These are phyloP conservation scores for Podarcis raffonei DNA, from an alignment of 2,113 vertebrate genomes.

Conservation along the genomic window DNA sequence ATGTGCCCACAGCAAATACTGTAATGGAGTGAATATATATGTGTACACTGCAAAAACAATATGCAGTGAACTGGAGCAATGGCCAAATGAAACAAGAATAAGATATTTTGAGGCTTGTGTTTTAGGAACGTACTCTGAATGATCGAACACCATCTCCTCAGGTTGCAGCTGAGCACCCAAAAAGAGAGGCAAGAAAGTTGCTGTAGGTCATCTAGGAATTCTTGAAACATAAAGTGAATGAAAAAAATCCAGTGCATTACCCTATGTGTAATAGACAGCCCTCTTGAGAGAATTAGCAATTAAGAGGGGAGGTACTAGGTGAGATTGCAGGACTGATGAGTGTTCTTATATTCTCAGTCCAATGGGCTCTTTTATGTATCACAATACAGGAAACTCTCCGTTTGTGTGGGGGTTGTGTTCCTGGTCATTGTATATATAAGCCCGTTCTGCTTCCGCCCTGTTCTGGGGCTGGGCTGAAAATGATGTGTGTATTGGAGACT, in stretches of 20 bases:
- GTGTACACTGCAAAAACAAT: background rate
- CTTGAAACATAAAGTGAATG: background rate
- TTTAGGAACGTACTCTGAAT: background rate
- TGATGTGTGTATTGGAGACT: no score
- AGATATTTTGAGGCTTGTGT: background rate
- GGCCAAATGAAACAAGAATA: background rate
- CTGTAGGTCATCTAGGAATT: background rate
- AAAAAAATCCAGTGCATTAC: background rate
- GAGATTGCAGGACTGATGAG: no score
- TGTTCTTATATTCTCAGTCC: background rate
- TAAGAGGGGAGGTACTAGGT: background rate
- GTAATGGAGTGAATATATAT: background rate
- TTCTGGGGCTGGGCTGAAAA: no score
- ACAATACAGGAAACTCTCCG: no score
- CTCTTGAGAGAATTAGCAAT: background rate
- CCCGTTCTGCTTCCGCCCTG: no score
- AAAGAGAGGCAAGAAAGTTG: background rate
- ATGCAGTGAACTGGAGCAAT: background rate
- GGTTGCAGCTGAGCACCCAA: background rate
- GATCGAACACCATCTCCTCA: background rate
- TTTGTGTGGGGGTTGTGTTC: no score
- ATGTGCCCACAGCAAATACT: background rate
- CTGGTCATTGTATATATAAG: no score
- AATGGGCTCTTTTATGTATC: background rate
- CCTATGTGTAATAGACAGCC: background rate